Percentiles rank a stretch among this genome's conserved stretches.
phyloP scores from a whole-genome alignment of 1,140 invertebrate genomes.

The Lordiphosa stackelbergi region DNA sequence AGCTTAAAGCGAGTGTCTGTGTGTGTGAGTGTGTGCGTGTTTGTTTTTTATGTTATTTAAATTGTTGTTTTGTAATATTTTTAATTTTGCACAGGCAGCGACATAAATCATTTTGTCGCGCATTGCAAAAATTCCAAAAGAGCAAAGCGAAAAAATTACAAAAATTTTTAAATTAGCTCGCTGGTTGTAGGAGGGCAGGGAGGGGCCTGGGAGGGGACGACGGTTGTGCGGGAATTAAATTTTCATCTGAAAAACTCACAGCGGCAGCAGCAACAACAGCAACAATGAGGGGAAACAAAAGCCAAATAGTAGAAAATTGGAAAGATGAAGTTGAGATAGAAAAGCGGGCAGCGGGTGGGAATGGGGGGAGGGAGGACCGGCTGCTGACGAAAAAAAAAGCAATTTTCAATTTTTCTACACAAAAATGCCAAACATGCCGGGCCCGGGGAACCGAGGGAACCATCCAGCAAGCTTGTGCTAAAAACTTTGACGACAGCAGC shows the following conservation, averaged over 20 bases:
- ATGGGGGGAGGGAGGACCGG: slow-evolving; percentile 9
- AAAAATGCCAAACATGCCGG: slow-evolving; percentile 58
- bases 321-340: slow-evolving; percentile 67
- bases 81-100: slow-evolving; percentile 73
- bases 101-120: slow-evolving; percentile 76
- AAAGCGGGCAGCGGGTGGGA: neutral
- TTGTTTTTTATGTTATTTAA: slow-evolving; percentile 69
- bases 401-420: slow-evolving; percentile 74
- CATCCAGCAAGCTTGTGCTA: slow-evolving; percentile 46
- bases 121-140: slow-evolving; percentile 75
- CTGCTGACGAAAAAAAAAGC: slow-evolving; percentile 62
- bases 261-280: slow-evolving; percentile 30
- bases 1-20: slow-evolving; percentile 43
- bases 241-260: slow-evolving; percentile 70
- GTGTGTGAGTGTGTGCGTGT: slow-evolving; percentile 17
- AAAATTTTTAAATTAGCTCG: slow-evolving; percentile 75
- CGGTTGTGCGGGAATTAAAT: slow-evolving; percentile 58
- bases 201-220: slow-evolving; percentile 11
- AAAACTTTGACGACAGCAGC: slow-evolving; percentile 66
- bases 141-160: slow-evolving; percentile 74
- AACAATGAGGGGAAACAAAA: slow-evolving; percentile 39
- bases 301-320: slow-evolving; percentile 75
- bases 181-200: neutral
- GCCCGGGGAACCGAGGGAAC: neutral
- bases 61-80: slow-evolving; percentile 70